A percentile compares a stretch with the other conserved stretches of the same genome.
phyloP scores from a whole-genome alignment of 2,113 vertebrate species.

The Pomatostomus ruficeps region DNA sequence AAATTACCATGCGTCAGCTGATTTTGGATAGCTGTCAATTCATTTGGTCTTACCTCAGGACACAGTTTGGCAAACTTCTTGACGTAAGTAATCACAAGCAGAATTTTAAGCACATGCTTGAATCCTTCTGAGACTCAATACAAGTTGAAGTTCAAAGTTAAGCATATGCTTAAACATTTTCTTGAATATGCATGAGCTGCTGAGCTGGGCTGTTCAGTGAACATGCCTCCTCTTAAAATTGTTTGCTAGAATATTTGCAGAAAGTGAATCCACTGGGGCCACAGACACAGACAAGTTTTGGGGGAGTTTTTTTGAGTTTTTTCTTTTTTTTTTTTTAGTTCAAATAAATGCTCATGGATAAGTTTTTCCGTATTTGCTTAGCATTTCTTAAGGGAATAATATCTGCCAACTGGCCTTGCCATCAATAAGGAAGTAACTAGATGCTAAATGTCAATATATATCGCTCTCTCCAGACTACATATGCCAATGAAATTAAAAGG shows the following conservation, averaged over 20 bases:
- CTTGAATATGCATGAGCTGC: conserved; percentile 37
- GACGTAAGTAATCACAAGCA: not conserved
- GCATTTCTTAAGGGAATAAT: conserved; percentile 1
- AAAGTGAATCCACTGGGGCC: not conserved
- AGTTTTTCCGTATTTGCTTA: conserved; percentile 13
- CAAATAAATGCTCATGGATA: not conserved
- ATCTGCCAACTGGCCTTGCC: not conserved
- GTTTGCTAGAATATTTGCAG: conserved; percentile 29
- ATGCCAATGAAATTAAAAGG: conserved; percentile 26
- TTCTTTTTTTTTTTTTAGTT: not conserved
- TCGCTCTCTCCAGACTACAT: not conserved
- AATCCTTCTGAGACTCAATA: conserved; percentile 4
- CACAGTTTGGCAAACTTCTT: not conserved
- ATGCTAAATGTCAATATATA: conserved; percentile 24
- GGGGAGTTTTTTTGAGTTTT: not conserved
- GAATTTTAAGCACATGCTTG: conserved; percentile 14
- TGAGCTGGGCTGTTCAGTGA: not conserved
- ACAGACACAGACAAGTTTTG: not conserved
- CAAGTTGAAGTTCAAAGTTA: conserved; percentile 40
- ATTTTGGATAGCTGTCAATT: not conserved
- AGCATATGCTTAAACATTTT: conserved; percentile 35
- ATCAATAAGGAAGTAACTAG: conserved; percentile 8
- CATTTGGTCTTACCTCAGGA: not conserved
- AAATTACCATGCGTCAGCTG: not conserved
- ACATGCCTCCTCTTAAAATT: conserved; percentile 31